A percentile compares a stretch with the other conserved stretches of the same genome.
These are phyloP conservation scores for Argynnis bischoffii DNA, from an alignment of 2,888 invertebrate genomes.

Conservation along the genomic window DNA sequence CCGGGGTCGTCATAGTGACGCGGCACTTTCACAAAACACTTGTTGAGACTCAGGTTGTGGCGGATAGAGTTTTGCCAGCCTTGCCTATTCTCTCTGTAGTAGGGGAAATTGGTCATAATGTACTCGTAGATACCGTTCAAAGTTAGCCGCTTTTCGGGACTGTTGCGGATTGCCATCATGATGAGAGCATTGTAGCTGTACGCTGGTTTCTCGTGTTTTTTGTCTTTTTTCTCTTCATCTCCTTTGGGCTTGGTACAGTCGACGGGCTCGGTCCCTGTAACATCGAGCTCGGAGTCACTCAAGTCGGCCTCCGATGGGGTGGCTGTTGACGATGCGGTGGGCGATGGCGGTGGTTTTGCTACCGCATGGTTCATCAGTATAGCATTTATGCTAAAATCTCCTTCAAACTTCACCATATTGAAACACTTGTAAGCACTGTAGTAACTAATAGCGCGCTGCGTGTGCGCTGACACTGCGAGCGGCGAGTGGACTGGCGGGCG, in stretches of 20 bases:
- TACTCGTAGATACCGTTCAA: slow-evolving; percentile 99
- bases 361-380: slow-evolving; percentile 85
- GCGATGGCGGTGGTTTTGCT: slow-evolving; percentile 68
- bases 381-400: slow-evolving; percentile 91
- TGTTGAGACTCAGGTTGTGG: slow-evolving; percentile 98
- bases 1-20: slow-evolving; percentile 99
- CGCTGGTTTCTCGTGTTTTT: slow-evolving; percentile 95
- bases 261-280: slow-evolving; percentile 88
- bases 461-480: slow-evolving; percentile 67
- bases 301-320: slow-evolving; percentile 70
- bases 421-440: slow-evolving; percentile 56
- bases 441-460: slow-evolving; percentile 45
- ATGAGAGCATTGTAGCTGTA: slow-evolving; percentile 99
- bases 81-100: slow-evolving; percentile 98
- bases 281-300: slow-evolving; percentile 88
- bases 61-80: slow-evolving; percentile 99
- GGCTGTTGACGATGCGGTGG: slow-evolving; percentile 68
- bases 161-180: slow-evolving; percentile 99
- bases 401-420: slow-evolving; percentile 82
- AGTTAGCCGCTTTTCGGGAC: slow-evolving; percentile 95
- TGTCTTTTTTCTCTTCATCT: slow-evolving; percentile 68
- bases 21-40: slow-evolving; percentile 99
- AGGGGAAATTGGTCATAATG: slow-evolving; percentile 99
- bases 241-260: slow-evolving; percentile 84
- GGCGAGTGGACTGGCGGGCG: slow-evolving; percentile 71